Percentiles rank a stretch among this genome's conserved stretches.
Conservation (phyloP, 1,140 invertebrate species). For the Lepidurus arcticus region DNA sequence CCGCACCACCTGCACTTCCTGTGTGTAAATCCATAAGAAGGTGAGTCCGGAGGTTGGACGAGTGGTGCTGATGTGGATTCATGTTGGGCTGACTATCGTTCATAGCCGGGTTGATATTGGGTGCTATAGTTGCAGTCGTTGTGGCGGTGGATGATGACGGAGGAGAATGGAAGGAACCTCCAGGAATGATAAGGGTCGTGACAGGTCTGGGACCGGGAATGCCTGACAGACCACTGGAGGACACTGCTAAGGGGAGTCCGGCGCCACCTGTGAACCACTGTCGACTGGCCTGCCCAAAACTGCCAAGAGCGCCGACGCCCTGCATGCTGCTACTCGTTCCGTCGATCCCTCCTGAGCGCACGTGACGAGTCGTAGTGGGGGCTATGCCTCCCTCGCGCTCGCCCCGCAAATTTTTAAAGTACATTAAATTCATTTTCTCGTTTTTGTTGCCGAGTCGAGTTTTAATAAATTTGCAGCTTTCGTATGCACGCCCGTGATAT, state of each 20-base stretch:
- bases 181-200: constrained; percentile 25
- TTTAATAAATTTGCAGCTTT: background rate
- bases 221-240: constrained; percentile 14
- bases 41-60: constrained; percentile 29
- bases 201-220: constrained; percentile 23
- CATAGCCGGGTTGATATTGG: constrained; percentile 9
- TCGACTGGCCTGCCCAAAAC: constrained; percentile 25
- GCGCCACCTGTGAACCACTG: constrained; percentile 31
- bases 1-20: background rate
- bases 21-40: constrained; percentile 31
- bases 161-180: constrained; percentile 8
- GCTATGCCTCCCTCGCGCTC: constrained; percentile 32
- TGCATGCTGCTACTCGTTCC: constrained; percentile 26
- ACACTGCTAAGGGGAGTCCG: constrained; percentile 14
- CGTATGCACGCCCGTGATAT: background rate
- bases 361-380: background rate
- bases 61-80: constrained; percentile 30
- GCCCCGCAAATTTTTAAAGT: constrained; percentile 35
- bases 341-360: constrained; percentile 30
- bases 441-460: background rate
- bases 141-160: constrained; percentile 3
- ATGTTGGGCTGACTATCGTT: constrained; percentile 29
- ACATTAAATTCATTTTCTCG: constrained; percentile 35
- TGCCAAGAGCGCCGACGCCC: constrained; percentile 31
- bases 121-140: background rate